phyloP scores from a whole-genome alignment of 2,113 vertebrate genomes.

The Zosterops lateralis region DNA sequence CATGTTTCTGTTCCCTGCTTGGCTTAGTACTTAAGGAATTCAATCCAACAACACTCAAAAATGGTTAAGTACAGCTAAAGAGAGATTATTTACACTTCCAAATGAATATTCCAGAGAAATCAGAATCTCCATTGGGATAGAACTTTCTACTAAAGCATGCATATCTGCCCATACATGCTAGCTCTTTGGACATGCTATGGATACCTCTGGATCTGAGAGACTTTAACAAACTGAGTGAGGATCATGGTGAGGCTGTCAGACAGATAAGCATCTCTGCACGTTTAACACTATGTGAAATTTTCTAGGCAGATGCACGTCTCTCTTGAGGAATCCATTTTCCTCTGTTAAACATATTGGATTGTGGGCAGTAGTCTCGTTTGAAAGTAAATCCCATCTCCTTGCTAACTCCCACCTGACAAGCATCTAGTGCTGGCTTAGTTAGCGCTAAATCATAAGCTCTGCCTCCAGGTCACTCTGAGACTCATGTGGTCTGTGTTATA shows the following conservation, averaged over 20 bases:
- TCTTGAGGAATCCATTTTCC: not conserved
- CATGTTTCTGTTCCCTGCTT: not conserved
- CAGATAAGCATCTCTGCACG: not conserved
- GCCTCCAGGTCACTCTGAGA: not conserved
- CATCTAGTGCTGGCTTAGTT: not conserved
- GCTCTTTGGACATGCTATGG: not conserved
- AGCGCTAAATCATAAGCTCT: conserved; percentile 12
- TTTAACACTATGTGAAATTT: not conserved
- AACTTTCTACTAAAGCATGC: not conserved
- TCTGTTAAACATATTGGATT: not conserved
- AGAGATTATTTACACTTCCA: not conserved
- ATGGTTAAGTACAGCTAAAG: not conserved
- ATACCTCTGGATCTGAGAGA: not conserved
- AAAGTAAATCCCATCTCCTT: conserved; percentile 33
- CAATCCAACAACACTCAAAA: not conserved
- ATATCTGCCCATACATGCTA: not conserved
- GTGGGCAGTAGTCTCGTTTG: not conserved
- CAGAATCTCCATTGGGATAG: not conserved
- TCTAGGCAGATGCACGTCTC: not conserved
- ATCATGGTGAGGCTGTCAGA: not conserved
- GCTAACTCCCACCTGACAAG: not conserved
- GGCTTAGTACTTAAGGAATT: not conserved
- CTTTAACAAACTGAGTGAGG: not conserved
- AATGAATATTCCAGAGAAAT: not conserved
- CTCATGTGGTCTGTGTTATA: not conserved